Percentiles rank a stretch among this genome's conserved stretches.
phyloP scores from a whole-genome alignment of 2,797 vertebrate genomes.

The Hybognathus amarus region DNA sequence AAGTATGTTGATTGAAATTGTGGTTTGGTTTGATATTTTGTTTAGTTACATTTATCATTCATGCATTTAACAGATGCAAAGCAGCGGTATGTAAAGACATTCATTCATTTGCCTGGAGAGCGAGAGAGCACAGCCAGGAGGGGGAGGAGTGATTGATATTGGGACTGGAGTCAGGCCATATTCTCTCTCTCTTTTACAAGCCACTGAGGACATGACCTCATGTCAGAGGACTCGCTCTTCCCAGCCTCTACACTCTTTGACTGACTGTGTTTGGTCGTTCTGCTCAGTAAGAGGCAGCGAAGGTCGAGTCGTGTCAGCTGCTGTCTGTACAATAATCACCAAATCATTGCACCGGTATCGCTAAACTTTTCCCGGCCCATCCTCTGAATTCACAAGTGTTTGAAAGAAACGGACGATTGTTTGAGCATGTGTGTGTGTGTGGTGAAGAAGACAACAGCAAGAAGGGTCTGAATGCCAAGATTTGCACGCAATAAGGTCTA shows the following conservation, averaged over 20 bases:
- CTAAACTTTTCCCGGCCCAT: conserved; percentile 20
- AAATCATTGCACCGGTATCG: conserved; percentile 15
- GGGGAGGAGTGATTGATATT: conserved; percentile 53
- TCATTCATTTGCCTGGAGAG: conserved; percentile 1
- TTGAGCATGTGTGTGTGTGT: not conserved
- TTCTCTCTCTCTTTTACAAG: conserved; percentile 24
- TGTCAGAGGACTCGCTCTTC: conserved; percentile 39
- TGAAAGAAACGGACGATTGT: conserved; percentile 12
- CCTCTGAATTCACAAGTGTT: conserved; percentile 29
- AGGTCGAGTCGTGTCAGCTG: conserved; percentile 30
- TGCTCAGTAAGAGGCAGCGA: not conserved
- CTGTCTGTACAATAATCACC: conserved; percentile 23
- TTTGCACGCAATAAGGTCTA: conserved; percentile 4
- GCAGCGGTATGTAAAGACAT: not conserved
- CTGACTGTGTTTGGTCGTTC: conserved; percentile 9
- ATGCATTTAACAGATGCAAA: not conserved
- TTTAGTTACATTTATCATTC: not conserved
- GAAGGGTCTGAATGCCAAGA: conserved; percentile 54
- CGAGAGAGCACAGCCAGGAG: not conserved
- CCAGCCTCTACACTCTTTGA: conserved; percentile 29
- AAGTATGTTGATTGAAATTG: not conserved
- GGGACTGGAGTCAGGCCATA: conserved; percentile 50
- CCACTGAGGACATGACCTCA: conserved; percentile 27
- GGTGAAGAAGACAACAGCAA: conserved; percentile 49
- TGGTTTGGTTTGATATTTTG: not conserved